Evolutionary conservation across 2,797 vertebrate species (phyloP).

Genomic region (Pristis pectinata): DNA sequence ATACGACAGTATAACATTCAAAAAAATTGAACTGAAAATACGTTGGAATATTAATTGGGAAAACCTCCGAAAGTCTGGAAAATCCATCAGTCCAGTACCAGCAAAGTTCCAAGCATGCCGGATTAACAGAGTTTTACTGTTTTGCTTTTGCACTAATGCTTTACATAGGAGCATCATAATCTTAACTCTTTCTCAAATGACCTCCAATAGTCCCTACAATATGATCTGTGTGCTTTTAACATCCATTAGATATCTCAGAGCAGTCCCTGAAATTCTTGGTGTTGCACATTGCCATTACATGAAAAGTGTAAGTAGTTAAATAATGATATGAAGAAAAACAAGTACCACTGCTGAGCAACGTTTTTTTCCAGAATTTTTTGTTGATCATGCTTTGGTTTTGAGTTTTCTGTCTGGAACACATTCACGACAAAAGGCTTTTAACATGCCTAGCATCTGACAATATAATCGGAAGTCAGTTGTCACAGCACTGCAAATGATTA

Average conservation of each 20-base stretch:
- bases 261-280: background rate
- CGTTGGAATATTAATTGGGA: too few species aligned
- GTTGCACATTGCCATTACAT: background rate
- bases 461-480: conserved; percentile 17
- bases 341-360: background rate
- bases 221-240: background rate
- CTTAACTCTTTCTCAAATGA: background rate
- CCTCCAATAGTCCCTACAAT: background rate
- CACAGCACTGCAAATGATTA: background rate
- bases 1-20: too few species aligned
- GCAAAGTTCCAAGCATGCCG: too few species aligned
- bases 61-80: too few species aligned
- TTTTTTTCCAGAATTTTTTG: background rate
- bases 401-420: background rate
- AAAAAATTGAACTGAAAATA: too few species aligned
- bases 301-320: background rate
- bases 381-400: background rate
- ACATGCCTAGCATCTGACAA: background rate
- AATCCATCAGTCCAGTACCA: too few species aligned
- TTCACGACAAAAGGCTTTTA: background rate
- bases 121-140: too few species aligned
- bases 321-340: background rate
- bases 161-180: background rate
- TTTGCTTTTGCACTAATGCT: background rate
- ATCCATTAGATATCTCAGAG: background rate